Percentiles rank a stretch among this genome's conserved stretches.
phyloP scores from a whole-genome alignment of 2,888 invertebrate genomes.

The Alsophila aescularia region DNA sequence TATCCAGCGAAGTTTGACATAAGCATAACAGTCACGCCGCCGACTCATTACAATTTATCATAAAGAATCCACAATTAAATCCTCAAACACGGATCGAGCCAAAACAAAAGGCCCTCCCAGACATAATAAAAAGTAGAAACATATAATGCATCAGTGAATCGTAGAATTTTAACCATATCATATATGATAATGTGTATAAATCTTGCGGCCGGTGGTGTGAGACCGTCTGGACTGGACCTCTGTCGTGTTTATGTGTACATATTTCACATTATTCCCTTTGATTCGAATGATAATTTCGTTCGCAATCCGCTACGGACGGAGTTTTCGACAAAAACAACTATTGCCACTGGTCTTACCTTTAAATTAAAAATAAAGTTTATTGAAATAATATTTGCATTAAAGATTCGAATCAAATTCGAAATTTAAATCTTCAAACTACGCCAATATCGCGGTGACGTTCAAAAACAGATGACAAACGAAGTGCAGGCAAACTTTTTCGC shows the following conservation, averaged over 20 bases:
- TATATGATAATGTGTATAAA: slow-evolving; percentile 62
- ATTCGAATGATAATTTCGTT: slow-evolving; percentile 82
- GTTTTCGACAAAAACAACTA: slow-evolving; percentile 55
- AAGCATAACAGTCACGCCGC: slow-evolving; percentile 7
- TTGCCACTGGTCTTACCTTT: neutral
- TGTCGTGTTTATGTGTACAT: slow-evolving; percentile 69
- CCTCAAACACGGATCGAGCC: slow-evolving; percentile 59
- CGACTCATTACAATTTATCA: slow-evolving; percentile 36
- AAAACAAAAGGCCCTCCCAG: slow-evolving; percentile 72
- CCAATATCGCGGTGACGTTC: slow-evolving; percentile 37
- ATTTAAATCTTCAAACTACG: slow-evolving; percentile 28
- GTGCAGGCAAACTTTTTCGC: slow-evolving; percentile 71
- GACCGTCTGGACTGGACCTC: slow-evolving; percentile 71
- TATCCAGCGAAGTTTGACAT: neutral
- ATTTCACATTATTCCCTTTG: slow-evolving; percentile 85
- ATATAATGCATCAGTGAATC: slow-evolving; percentile 75
- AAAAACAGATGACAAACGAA: slow-evolving; percentile 52
- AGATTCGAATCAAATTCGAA: slow-evolving; percentile 14
- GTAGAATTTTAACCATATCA: slow-evolving; percentile 60
- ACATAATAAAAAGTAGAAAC: slow-evolving; percentile 70
- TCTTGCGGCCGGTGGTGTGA: slow-evolving; percentile 70
- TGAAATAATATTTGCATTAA: slow-evolving; percentile 2
- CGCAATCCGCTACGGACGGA: slow-evolving; percentile 49
- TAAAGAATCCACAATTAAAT: slow-evolving; percentile 49
- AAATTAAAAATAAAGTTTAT: slow-evolving; percentile 14